Conservation (phyloP, 2,888 invertebrate species). For the Lomographa bimaculata region DNA sequence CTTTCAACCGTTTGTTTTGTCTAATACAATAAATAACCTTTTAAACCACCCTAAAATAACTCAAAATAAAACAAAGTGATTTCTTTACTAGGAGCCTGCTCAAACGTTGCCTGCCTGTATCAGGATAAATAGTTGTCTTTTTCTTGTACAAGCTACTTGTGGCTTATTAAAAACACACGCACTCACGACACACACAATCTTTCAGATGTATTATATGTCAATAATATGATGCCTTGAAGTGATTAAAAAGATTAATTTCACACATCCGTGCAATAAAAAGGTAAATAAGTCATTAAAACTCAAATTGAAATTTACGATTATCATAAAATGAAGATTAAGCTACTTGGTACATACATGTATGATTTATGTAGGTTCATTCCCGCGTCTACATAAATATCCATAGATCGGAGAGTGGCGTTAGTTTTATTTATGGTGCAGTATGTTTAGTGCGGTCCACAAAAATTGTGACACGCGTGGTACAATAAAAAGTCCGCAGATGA, state of each 20-base stretch:
- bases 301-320: constrained; percentile 76
- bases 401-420: constrained; percentile 58
- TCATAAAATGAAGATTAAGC: constrained; percentile 77
- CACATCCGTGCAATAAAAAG: constrained; percentile 45
- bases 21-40: too few relatives aligned
- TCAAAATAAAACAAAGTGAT: too few relatives aligned
- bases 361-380: constrained; percentile 68
- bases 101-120: too few relatives aligned
- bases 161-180: too few relatives aligned
- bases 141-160: too few relatives aligned
- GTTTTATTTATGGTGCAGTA: constrained; percentile 66
- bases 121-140: too few relatives aligned
- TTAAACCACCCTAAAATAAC: too few relatives aligned
- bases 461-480: constrained; percentile 70
- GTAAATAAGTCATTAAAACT: constrained; percentile 78
- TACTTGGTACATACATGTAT: constrained; percentile 52
- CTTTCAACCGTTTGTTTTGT: too few relatives aligned
- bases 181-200: too few relatives aligned
- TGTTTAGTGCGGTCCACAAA: constrained; percentile 60
- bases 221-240: constrained; percentile 16
- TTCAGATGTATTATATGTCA: too few relatives aligned
- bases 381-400: constrained; percentile 58
- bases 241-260: constrained; percentile 17
- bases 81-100: too few relatives aligned
- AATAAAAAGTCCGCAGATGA: constrained; percentile 75